Base-by-base conservation (phyloP, 2,888 invertebrate genomes). In the Dioctria rufipes region DNA sequence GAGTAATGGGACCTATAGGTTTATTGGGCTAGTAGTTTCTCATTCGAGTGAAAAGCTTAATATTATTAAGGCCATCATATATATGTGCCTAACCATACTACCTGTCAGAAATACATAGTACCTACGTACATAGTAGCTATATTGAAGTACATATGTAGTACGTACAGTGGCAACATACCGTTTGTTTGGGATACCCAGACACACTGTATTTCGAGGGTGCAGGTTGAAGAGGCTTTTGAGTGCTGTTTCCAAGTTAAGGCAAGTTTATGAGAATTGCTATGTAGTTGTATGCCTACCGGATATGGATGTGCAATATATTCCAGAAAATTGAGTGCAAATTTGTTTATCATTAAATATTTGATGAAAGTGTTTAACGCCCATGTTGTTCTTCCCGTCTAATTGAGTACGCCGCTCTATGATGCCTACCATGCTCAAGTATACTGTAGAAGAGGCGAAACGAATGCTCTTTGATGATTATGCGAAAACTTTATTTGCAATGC, bases 311-410 rank as follows among this genome's bases (percentile, higher is more conserved):
- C 77, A 77, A 75, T 63, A 46, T 77, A 61, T 63, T 63, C 77
- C 63, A 63, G 63, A 77, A 63, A 77, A 63, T 77, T 77, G 77
- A 77, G 77, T 61, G 77, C 61, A 77, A 77, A 77, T 77, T 77
- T 77, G 77, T 77, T 77, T 77, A 63, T 49, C 37, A 39, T 61
- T 77, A 63, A 77, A 77, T 77, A 77, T 77, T 77, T 77, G 63
- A 77, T 63, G 77, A 63, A 63, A 77, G 77, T 63, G 77, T 77
- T 77, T 77, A 77, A 63, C 77, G 77, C 63, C 63, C 63, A 46
- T 77, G 77, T 77, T 77, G 49, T 49, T 39, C 63, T 46, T 61
- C 42, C 61, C 61, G n/a, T 61, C 77, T 77, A 77, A 77, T 77
- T 77, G 77, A 77, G 77, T 63, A 2, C 51, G 49, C 61, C 13